phyloP scores from a whole-genome alignment of 2,113 vertebrate genomes.

The Tamias sibiricus region DNA sequence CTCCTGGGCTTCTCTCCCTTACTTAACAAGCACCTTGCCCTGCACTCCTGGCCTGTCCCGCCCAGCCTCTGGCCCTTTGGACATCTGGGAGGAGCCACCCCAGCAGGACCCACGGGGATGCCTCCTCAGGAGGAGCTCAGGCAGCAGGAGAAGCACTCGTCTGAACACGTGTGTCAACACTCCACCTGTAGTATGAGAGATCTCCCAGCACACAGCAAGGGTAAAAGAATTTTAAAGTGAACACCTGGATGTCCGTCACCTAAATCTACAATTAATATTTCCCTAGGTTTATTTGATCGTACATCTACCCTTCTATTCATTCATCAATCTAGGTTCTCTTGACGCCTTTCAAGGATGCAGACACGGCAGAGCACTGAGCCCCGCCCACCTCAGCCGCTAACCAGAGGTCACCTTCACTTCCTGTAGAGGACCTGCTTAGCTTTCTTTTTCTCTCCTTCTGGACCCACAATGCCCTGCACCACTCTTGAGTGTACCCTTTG shows the following conservation, averaged over 20 bases:
- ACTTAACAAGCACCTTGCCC: background rate
- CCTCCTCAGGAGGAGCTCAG: background rate
- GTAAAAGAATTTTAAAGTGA: conserved; percentile 26
- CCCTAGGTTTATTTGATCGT: background rate
- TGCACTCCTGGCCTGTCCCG: background rate
- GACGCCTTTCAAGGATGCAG: background rate
- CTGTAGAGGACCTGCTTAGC: background rate
- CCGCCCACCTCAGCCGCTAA: background rate
- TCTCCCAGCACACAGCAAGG: background rate
- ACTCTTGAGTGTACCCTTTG: background rate
- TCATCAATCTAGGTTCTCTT: background rate
- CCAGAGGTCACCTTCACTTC: background rate
- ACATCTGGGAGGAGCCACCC: background rate
- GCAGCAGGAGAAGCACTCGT: background rate
- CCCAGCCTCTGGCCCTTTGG: too few relatives aligned
- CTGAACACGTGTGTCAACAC: background rate
- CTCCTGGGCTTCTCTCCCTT: background rate
- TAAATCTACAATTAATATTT: background rate
- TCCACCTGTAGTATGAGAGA: background rate
- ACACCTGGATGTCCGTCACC: background rate
- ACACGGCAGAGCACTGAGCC: background rate
- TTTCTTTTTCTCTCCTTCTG: background rate
- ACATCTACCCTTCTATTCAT: background rate
- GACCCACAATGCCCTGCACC: background rate
- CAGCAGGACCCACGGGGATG: background rate